Conservation (phyloP, 2,888 invertebrate genomes). For the Unio pictorum region DNA sequence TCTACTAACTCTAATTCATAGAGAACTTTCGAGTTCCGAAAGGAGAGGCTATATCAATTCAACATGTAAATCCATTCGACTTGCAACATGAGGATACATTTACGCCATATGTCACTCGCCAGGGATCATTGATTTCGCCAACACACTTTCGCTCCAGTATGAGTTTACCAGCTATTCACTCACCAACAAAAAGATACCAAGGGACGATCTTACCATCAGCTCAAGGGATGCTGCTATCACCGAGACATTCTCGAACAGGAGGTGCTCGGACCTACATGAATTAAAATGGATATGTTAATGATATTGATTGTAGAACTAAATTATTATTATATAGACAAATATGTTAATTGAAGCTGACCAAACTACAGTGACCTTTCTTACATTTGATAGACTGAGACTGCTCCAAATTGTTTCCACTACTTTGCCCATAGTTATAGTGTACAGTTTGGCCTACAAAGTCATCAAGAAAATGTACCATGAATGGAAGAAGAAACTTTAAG, state of each 20-base stretch:
- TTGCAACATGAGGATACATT: slow-evolving; percentile 28
- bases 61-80: slow-evolving; percentile 36
- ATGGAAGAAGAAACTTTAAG: too few relatives aligned
- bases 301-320: too few relatives aligned
- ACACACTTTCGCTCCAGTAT: slow-evolving; percentile 13
- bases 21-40: slow-evolving; percentile 40
- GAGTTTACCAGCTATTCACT: slow-evolving; percentile 23
- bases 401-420: too few relatives aligned
- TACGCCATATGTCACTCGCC: slow-evolving; percentile 34
- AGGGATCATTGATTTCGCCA: slow-evolving; percentile 31
- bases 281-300: slow-evolving; percentile 6
- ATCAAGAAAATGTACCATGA: too few relatives aligned
- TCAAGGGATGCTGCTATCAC: slow-evolving; percentile 25
- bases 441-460: too few relatives aligned
- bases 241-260: slow-evolving; percentile 27
- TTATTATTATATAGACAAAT: too few relatives aligned
- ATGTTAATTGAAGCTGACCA: too few relatives aligned
- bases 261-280: slow-evolving; percentile 29
- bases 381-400: too few relatives aligned
- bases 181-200: slow-evolving; percentile 24
- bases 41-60: slow-evolving; percentile 34
- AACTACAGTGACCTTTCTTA: too few relatives aligned
- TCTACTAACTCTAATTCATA: slow-evolving; percentile 18
- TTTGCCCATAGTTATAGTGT: too few relatives aligned
- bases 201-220: slow-evolving; percentile 26